A percentile compares a stretch with the other conserved stretches of the same genome.
Conservation (phyloP, 2,113 vertebrate species). For the Pangasianodon hypophthalmus region DNA sequence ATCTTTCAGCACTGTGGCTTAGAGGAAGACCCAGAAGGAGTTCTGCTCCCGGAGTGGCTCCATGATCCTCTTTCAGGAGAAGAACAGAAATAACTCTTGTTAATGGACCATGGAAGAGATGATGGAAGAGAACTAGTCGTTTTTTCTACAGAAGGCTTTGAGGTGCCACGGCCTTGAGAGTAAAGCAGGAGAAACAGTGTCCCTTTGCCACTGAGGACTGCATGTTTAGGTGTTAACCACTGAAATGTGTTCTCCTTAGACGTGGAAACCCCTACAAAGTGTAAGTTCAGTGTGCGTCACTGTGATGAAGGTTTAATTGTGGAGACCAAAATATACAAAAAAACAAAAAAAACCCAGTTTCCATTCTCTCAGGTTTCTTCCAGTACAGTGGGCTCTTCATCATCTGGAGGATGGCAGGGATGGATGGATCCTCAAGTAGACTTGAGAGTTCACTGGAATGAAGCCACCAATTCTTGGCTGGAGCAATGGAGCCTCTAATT, state of each 20-base stretch:
- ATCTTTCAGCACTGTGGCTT: not conserved
- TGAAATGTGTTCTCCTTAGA: not conserved
- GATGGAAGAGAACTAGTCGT: not conserved
- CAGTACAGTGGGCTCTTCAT: not conserved
- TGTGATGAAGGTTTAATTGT: not conserved
- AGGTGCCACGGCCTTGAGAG: not conserved
- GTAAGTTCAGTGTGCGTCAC: not conserved
- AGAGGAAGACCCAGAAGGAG: not conserved
- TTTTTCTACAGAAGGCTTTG: not conserved
- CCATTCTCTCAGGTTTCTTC: not conserved
- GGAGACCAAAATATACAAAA: not conserved
- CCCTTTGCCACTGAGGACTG: not conserved
- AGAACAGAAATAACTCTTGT: not conserved
- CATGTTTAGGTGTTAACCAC: not conserved
- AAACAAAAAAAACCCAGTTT: not conserved
- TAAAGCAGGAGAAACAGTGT: not conserved
- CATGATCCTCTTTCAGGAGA: not conserved
- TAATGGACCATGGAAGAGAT: not conserved
- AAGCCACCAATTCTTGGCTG: not conserved
- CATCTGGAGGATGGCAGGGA: not conserved
- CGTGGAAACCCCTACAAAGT: not conserved
- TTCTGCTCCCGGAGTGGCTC: not conserved
- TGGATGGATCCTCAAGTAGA: not conserved
- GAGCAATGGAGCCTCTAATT: not conserved
- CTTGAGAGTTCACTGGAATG: constrained; percentile 10